Conservation (phyloP, 2,797 vertebrate genomes). For the Platyrinchus mystaceus region DNA sequence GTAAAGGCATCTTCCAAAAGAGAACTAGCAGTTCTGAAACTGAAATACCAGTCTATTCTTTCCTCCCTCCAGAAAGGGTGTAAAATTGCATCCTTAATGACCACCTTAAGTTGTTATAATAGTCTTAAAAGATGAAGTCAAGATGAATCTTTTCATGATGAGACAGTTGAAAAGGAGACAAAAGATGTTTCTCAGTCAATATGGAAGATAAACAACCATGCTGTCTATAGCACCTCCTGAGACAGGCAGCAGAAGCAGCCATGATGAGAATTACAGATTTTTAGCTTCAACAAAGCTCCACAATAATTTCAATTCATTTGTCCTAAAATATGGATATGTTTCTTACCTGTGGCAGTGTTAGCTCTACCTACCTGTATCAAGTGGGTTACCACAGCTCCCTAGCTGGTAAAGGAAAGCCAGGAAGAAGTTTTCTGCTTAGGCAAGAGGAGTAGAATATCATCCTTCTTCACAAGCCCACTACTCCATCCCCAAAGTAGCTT, state of each 20-base stretch:
- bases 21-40: neutral
- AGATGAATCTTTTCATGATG: neutral
- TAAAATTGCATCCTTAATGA: neutral
- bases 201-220: neutral
- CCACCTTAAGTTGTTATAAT: neutral
- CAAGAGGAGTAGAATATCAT: neutral
- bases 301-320: neutral
- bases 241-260: neutral
- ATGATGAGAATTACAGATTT: neutral
- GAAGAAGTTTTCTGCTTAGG: neutral
- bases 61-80: neutral
- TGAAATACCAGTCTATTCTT: neutral
- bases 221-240: neutral
- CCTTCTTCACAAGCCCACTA: neutral
- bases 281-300: neutral
- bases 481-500: neutral
- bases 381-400: neutral
- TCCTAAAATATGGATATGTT: neutral
- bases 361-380: neutral
- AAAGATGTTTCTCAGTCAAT: neutral
- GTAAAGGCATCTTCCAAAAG: neutral
- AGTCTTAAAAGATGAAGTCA: neutral
- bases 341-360: neutral
- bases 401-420: neutral
- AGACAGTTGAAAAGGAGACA: neutral